A percentile compares a stretch with the other conserved stretches of the same genome.
Conservation (phyloP, 2,113 vertebrate genomes). For the Pampusana beccarii region DNA sequence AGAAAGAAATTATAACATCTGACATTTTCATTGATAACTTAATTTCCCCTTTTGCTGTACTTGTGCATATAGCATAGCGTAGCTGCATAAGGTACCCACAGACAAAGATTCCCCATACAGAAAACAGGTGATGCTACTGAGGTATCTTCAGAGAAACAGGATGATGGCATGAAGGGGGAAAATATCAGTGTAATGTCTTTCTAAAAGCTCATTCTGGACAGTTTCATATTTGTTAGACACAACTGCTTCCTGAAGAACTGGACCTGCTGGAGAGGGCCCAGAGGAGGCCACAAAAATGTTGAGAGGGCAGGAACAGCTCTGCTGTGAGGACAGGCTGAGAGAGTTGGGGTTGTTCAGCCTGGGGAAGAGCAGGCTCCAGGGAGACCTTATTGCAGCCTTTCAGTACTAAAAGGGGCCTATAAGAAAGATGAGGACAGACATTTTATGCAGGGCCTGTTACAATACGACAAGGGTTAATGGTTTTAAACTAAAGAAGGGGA, state of each 20-base stretch:
- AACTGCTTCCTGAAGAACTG: background rate
- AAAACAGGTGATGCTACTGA: constrained; percentile 11
- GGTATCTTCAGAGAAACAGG: constrained; percentile 10
- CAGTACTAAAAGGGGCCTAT: too few species aligned
- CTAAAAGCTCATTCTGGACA: background rate
- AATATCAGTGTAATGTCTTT: background rate
- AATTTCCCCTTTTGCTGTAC: constrained; percentile 9
- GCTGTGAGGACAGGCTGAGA: too few species aligned
- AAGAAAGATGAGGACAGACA: too few species aligned
- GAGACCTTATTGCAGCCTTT: too few species aligned
- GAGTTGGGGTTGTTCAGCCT: too few species aligned
- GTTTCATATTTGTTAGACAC: background rate
- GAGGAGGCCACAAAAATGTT: too few species aligned
- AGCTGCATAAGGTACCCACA: background rate
- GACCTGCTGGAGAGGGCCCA: too few species aligned
- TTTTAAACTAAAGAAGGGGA: too few species aligned
- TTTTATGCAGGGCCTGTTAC: too few species aligned
- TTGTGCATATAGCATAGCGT: background rate
- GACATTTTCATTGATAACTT: background rate
- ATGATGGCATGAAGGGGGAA: background rate
- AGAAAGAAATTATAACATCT: background rate
- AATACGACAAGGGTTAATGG: too few species aligned
- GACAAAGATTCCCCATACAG: background rate
- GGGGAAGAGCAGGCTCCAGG: too few species aligned
- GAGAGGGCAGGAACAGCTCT: too few species aligned